phyloP scores from a whole-genome alignment of 2,888 invertebrate species.

The Dicyrtomina minuta region DNA sequence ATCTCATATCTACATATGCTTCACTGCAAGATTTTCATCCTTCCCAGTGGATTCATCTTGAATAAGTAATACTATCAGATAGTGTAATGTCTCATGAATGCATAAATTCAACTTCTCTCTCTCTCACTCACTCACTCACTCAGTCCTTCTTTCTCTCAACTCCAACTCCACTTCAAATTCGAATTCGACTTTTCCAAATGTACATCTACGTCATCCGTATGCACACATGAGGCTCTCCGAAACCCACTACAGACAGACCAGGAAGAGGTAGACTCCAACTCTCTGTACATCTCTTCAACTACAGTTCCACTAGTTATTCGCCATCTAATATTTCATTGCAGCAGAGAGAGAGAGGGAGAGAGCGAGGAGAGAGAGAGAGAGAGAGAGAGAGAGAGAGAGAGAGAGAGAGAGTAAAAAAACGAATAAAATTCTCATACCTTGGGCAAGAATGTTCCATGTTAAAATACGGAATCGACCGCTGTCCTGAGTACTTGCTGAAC shows the following conservation, averaged over 20 bases:
- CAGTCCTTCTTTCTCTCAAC: neutral
- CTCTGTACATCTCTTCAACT: no score
- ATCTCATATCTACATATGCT: neutral
- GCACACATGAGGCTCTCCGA: neutral
- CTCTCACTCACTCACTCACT: neutral
- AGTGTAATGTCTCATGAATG: slow-evolving; percentile 16
- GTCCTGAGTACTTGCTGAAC: slow-evolving; percentile 55
- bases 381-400: neutral
- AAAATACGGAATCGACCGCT: slow-evolving; percentile 63
- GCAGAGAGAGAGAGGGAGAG: neutral
- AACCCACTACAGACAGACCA: no score
- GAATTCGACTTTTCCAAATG: neutral
- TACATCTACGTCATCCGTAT: neutral
- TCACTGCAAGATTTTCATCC: slow-evolving; percentile 5
- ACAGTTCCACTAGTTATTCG: no score
- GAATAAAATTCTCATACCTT: slow-evolving; percentile 60
- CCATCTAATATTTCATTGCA: no score
- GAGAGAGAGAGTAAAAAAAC: neutral
- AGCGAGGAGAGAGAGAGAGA: no score
- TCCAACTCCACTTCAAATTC: neutral
- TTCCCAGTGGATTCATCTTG: slow-evolving; percentile 4
- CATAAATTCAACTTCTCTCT: neutral
- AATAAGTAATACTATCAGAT: slow-evolving; percentile 10
- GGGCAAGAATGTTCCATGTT: slow-evolving; percentile 72
- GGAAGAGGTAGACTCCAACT: no score